Conservation (phyloP, 1,140 invertebrate species). For the Ephestia elutella region DNA sequence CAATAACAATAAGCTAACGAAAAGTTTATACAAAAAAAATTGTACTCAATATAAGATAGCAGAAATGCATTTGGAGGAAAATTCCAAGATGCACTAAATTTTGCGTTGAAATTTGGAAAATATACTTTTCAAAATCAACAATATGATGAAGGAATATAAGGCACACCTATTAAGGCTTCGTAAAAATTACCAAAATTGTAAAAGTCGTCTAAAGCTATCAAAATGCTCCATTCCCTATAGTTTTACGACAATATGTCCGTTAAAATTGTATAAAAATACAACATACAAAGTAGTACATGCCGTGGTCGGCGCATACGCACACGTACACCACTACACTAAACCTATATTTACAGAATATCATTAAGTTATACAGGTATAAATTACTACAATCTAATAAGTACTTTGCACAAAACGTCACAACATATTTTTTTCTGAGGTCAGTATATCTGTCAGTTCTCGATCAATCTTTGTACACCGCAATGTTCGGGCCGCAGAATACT, state of each 20-base stretch:
- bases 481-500: constrained; percentile 28
- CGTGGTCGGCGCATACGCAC: constrained; percentile 31
- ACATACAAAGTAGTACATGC: constrained; percentile 32
- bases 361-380: constrained; percentile 65
- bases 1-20: not conserved
- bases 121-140: not conserved
- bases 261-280: constrained; percentile 59
- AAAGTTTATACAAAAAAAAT: not conserved
- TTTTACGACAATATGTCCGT: constrained; percentile 64
- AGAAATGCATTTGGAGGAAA: not conserved
- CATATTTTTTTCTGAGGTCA: constrained; percentile 54
- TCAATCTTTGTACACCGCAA: constrained; percentile 12
- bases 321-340: constrained; percentile 23
- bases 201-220: constrained; percentile 17
- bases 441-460: constrained; percentile 15
- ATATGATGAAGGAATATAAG: not conserved
- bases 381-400: constrained; percentile 74
- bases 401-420: constrained; percentile 71
- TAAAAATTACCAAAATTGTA: not conserved
- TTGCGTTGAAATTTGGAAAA: not conserved
- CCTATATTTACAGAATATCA: constrained; percentile 65
- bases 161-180: not conserved
- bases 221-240: constrained; percentile 27
- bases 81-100: not conserved
- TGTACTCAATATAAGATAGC: not conserved